phyloP scores from a whole-genome alignment of 1,140 invertebrate genomes.

The Ceratina calcarata region DNA sequence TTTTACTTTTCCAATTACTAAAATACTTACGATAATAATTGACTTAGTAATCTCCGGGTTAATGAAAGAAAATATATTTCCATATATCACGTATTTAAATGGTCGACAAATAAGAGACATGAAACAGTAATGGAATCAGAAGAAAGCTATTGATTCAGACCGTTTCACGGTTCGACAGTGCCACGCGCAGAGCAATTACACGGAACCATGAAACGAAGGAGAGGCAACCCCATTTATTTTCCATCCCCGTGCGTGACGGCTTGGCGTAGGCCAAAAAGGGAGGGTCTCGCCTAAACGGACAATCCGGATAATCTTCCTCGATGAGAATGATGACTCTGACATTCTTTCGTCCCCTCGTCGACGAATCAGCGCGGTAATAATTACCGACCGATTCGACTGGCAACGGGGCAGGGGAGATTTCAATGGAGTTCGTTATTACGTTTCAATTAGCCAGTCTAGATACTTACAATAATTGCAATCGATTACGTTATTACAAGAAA shows the following conservation, averaged over 20 bases:
- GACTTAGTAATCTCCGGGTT: too few relatives aligned
- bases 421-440: constrained; percentile 61
- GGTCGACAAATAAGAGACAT: too few relatives aligned
- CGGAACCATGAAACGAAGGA: background rate
- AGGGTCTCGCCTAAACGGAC: constrained; percentile 3
- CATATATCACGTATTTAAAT: too few relatives aligned
- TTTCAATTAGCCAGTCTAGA: constrained; percentile 51
- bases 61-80: too few relatives aligned
- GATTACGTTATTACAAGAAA: constrained; percentile 30
- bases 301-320: constrained; percentile 51
- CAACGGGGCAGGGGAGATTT: background rate
- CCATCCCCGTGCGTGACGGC: constrained; percentile 4
- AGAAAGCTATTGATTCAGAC: too few relatives aligned
- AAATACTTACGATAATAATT: too few relatives aligned
- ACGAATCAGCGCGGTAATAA: constrained; percentile 47
- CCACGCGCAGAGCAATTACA: constrained; percentile 5
- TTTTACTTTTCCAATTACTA: too few relatives aligned
- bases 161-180: background rate
- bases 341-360: constrained; percentile 25
- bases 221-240: constrained; percentile 4
- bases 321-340: constrained; percentile 38
- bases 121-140: too few relatives aligned
- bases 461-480: constrained; percentile 47
- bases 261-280: background rate
- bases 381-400: constrained; percentile 12